Conservation (phyloP, 2,797 vertebrate species). For the Tragelaphus eurycerus region DNA sequence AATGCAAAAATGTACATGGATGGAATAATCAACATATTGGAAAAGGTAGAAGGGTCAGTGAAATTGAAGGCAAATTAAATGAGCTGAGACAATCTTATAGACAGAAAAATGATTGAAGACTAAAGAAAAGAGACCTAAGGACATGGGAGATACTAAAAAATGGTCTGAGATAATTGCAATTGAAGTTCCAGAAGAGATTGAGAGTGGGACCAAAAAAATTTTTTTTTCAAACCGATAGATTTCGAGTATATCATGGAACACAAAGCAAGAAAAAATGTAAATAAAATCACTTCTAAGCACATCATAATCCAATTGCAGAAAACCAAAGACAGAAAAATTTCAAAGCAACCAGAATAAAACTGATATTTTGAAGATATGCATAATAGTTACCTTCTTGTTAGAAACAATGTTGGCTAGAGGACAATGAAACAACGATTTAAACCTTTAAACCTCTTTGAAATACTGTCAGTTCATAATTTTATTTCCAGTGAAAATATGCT, state of each 20-base stretch:
- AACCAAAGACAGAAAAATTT: neutral
- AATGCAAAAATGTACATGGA: neutral
- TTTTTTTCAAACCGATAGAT: neutral
- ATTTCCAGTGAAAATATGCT: neutral
- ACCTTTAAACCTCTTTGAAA: neutral
- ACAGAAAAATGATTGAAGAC: neutral
- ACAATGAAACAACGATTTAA: neutral
- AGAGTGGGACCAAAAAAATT: neutral
- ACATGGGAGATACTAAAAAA: neutral
- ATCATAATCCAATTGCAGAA: neutral
- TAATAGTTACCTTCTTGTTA: neutral
- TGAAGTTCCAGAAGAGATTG: neutral
- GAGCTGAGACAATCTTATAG: neutral
- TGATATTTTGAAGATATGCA: neutral
- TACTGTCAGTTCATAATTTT: neutral
- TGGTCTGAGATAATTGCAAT: neutral
- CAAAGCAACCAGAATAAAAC: neutral
- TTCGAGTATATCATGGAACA: neutral
- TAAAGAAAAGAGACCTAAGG: neutral
- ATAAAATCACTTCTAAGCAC: neutral
- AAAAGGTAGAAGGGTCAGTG: neutral
- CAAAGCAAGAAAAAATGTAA: neutral
- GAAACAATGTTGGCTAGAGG: neutral
- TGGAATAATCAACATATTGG: neutral
- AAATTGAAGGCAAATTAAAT: neutral